These are phyloP conservation scores for Nomada fucata DNA, from an alignment of 2,888 invertebrate genomes.

Conservation along the genomic window DNA sequence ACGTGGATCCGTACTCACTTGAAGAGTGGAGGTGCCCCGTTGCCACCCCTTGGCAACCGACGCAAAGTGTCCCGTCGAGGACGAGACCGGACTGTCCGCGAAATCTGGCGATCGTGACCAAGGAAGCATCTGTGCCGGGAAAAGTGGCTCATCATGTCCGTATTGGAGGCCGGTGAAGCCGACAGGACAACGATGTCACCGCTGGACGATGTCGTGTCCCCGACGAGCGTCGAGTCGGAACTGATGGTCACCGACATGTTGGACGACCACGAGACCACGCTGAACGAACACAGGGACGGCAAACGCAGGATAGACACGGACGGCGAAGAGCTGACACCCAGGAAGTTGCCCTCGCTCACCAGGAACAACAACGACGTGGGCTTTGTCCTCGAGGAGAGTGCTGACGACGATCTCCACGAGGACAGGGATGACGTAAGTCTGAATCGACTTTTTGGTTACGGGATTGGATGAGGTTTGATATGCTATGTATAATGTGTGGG, in stretches of 20 bases:
- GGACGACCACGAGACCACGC: conserved; percentile 77
- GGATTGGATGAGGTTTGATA: too few species aligned
- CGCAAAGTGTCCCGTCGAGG: conserved; percentile 22
- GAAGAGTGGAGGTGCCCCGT: conserved; percentile 45
- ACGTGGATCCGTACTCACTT: conserved; percentile 47
- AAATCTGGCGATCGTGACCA: conserved; percentile 49
- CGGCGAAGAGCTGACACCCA: conserved; percentile 76
- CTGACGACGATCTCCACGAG: conserved; percentile 78
- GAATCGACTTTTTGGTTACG: neutral
- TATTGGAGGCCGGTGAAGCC: conserved; percentile 76
- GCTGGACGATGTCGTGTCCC: conserved; percentile 81
- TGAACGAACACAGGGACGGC: conserved; percentile 67
- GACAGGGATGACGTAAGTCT: conserved; percentile 81
- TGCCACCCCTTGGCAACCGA: conserved; percentile 36
- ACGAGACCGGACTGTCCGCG: conserved; percentile 36
- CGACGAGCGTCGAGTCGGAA: conserved; percentile 81
- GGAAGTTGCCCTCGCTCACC: conserved; percentile 79
- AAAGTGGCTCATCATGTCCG: conserved; percentile 76
- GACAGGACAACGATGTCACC: conserved; percentile 81
- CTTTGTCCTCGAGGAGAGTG: conserved; percentile 80
- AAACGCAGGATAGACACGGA: conserved; percentile 80
- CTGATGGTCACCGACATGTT: conserved; percentile 82
- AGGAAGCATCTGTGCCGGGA: conserved; percentile 30
- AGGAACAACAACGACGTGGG: conserved; percentile 82
- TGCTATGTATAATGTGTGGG: too few species aligned